These are phyloP conservation scores for Cryptops parisi DNA, from an alignment of 2,888 invertebrate species.

Conservation along the genomic window DNA sequence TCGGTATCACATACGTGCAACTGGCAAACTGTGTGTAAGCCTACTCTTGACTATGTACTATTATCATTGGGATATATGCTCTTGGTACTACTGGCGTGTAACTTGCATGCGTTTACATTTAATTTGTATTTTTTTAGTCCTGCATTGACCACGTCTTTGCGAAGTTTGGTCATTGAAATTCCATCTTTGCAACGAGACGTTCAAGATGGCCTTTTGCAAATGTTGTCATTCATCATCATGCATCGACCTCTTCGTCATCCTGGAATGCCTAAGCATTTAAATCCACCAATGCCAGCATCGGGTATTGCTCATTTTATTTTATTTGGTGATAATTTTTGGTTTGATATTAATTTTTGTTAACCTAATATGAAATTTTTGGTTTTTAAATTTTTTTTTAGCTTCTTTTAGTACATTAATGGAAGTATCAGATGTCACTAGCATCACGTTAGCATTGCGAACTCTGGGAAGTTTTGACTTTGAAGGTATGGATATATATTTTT, in stretches of 20 bases:
- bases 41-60: too few species aligned
- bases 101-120: too few species aligned
- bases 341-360: background rate
- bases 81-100: too few species aligned
- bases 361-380: background rate
- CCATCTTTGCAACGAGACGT: constrained; percentile 77
- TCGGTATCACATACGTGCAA: too few species aligned
- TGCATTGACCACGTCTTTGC: constrained; percentile 74
- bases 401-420: constrained; percentile 37
- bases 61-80: too few species aligned
- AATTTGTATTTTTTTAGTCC: constrained; percentile 42
- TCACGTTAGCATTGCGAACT: constrained; percentile 82
- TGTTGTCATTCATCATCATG: constrained; percentile 79
- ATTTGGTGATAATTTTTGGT: background rate
- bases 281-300: constrained; percentile 11
- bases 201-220: constrained; percentile 79
- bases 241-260: constrained; percentile 70
- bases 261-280: constrained; percentile 34
- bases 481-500: constrained; percentile 32
- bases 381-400: constrained; percentile 11
- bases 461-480: constrained; percentile 81
- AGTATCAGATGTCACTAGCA: constrained; percentile 58
- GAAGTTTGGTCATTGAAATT: constrained; percentile 76
- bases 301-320: constrained; percentile 10
- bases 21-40: too few species aligned